phyloP scores from a whole-genome alignment of 2,888 invertebrate species.

The Hylaea fasciaria region DNA sequence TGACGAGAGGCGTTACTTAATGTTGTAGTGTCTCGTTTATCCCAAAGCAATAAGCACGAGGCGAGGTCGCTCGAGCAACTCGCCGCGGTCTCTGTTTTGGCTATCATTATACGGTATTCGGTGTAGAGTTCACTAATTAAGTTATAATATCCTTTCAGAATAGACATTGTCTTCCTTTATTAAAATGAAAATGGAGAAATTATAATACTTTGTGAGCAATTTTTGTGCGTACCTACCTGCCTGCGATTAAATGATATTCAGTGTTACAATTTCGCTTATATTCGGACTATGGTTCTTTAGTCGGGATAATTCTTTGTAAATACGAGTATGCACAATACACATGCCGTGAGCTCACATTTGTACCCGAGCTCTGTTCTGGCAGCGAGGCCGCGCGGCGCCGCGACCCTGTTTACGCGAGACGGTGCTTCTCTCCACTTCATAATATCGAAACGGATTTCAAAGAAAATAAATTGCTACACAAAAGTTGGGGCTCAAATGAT shows the following conservation, averaged over 20 bases:
- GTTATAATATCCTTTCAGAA: not conserved
- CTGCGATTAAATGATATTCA: not conserved
- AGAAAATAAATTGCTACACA: not conserved
- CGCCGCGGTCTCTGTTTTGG: not conserved
- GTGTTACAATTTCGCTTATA: not conserved
- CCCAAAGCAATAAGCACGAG: no score
- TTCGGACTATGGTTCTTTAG: not conserved
- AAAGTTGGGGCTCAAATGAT: not conserved
- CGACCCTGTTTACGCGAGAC: not conserved
- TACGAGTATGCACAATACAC: not conserved
- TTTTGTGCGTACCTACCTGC: conserved; percentile 2
- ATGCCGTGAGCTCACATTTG: no score
- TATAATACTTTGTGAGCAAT: not conserved
- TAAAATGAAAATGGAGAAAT: conserved; percentile 18
- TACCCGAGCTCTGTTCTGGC: no score
- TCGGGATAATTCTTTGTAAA: not conserved
- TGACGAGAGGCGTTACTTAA: no score
- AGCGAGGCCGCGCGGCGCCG: not conserved
- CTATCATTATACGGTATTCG: not conserved
- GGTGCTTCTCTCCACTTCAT: not conserved
- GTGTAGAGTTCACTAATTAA: conserved; percentile 7
- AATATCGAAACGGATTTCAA: not conserved
- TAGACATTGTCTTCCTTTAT: not conserved
- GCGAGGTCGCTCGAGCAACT: no score
- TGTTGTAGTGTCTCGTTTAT: no score